Percentiles rank a stretch among this genome's conserved stretches.
phyloP scores from a whole-genome alignment of 2,797 vertebrate genomes.

The Semotilus atromaculatus region DNA sequence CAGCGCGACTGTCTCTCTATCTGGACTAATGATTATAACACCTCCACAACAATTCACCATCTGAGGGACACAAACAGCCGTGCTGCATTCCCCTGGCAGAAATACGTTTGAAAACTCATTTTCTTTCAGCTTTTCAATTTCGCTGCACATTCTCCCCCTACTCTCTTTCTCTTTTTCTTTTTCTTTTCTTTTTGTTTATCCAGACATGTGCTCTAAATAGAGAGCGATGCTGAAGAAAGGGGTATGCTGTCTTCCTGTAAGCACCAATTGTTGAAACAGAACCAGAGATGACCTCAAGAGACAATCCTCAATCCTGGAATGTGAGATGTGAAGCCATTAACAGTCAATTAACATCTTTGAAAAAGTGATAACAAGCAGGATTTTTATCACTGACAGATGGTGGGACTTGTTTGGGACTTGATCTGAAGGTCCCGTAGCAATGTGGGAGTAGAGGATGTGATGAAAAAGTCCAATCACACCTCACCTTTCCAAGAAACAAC shows the following conservation, averaged over 20 bases:
- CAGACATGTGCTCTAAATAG: slow-evolving; percentile 57
- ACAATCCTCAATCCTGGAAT: neutral
- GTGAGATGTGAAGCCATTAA: slow-evolving; percentile 14
- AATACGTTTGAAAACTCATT: slow-evolving; percentile 67
- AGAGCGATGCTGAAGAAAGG: slow-evolving; percentile 16
- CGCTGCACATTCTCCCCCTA: slow-evolving; percentile 31
- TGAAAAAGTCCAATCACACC: slow-evolving; percentile 1
- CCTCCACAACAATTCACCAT: slow-evolving; percentile 60
- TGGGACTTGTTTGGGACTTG: slow-evolving; percentile 65
- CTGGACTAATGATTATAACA: slow-evolving; percentile 61
- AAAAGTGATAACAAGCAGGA: slow-evolving; percentile 23
- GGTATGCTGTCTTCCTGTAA: slow-evolving; percentile 18
- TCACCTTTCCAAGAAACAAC: slow-evolving; percentile 9
- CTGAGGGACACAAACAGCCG: slow-evolving; percentile 58
- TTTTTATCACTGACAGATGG: slow-evolving; percentile 21
- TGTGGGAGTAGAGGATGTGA: neutral
- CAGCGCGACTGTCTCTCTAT: slow-evolving; percentile 23
- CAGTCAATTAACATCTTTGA: slow-evolving; percentile 32
- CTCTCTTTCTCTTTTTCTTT: slow-evolving; percentile 6
- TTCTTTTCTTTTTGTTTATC: slow-evolving; percentile 40
- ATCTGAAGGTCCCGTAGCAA: neutral
- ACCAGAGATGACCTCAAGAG: slow-evolving; percentile 5
- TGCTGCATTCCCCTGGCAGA: slow-evolving; percentile 57
- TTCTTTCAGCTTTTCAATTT: slow-evolving; percentile 69
- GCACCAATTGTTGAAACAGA: slow-evolving; percentile 8